phyloP scores from a whole-genome alignment of 1,140 invertebrate species.

The Magallana gigas region DNA sequence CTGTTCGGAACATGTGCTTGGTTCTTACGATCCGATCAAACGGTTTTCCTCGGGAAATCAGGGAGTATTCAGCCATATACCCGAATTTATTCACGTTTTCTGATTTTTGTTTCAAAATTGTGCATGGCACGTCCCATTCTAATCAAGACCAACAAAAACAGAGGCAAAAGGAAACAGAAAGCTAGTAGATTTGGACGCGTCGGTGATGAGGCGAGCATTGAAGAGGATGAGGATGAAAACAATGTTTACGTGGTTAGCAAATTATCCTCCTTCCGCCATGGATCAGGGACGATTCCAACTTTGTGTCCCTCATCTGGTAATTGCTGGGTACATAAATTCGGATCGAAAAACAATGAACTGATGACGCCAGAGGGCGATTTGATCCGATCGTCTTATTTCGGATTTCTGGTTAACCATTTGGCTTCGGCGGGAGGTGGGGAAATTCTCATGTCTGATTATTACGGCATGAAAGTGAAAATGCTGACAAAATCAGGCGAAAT shows the following conservation, averaged over 20 bases:
- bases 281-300: constrained; percentile 5
- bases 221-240: background rate
- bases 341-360: background rate
- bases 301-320: background rate
- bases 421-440: background rate
- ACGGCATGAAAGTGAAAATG: constrained; percentile 4
- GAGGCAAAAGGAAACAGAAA: background rate
- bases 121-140: constrained; percentile 31
- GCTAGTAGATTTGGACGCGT: background rate
- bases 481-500: constrained; percentile 19
- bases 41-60: no score
- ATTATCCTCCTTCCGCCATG: constrained; percentile 17
- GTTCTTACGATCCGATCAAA: no score
- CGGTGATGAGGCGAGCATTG: background rate
- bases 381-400: constrained; percentile 13
- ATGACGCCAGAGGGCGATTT: background rate
- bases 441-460: constrained; percentile 20
- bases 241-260: background rate
- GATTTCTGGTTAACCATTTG: constrained; percentile 28
- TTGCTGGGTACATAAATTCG: constrained; percentile 19
- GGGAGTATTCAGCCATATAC: no score
- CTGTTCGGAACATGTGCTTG: background rate
- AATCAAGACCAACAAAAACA: constrained; percentile 1
- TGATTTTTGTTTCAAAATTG: background rate
- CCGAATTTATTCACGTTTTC: no score